Evolutionary conservation across 2,797 vertebrate species (phyloP).

Genomic region (Myotis myotis): DNA sequence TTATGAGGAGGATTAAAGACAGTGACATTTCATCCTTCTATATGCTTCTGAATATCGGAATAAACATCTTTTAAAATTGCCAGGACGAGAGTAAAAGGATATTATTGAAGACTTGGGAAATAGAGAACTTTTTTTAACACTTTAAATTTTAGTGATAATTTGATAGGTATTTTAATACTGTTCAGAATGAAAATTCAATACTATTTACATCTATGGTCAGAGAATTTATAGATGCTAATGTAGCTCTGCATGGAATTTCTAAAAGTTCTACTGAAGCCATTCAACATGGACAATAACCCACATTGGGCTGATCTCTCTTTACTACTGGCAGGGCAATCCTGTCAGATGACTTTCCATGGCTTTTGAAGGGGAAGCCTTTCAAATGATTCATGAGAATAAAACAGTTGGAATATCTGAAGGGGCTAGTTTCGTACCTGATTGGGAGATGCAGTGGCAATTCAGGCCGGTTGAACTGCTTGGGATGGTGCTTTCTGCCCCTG

Average conservation of each 20-base stretch:
- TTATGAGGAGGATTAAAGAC: conserved; percentile 24
- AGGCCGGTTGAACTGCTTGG: background rate
- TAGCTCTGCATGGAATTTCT: background rate
- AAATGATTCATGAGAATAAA: background rate
- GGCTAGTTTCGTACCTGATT: background rate
- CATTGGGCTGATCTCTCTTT: background rate
- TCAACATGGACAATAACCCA: background rate
- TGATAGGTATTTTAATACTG: conserved; percentile 28
- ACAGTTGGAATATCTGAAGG: background rate
- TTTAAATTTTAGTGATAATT: conserved; percentile 49
- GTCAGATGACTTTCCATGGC: background rate
- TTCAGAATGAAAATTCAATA: conserved; percentile 52
- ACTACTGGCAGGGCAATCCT: background rate
- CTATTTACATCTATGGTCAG: conserved; percentile 34
- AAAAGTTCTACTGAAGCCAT: conserved; percentile 4
- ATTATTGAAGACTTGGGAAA: background rate
- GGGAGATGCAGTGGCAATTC: background rate
- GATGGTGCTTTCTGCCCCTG: background rate
- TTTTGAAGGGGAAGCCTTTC: background rate
- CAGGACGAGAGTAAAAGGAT: conserved; percentile 1
- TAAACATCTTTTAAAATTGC: background rate
- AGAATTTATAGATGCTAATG: conserved; percentile 40
- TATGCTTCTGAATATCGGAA: background rate
- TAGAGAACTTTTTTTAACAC: background rate
- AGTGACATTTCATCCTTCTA: background rate